A percentile compares a stretch with the other conserved stretches of the same genome.
phyloP scores from a whole-genome alignment of 2,888 invertebrate genomes.

The Coelogynopora nodosa region DNA sequence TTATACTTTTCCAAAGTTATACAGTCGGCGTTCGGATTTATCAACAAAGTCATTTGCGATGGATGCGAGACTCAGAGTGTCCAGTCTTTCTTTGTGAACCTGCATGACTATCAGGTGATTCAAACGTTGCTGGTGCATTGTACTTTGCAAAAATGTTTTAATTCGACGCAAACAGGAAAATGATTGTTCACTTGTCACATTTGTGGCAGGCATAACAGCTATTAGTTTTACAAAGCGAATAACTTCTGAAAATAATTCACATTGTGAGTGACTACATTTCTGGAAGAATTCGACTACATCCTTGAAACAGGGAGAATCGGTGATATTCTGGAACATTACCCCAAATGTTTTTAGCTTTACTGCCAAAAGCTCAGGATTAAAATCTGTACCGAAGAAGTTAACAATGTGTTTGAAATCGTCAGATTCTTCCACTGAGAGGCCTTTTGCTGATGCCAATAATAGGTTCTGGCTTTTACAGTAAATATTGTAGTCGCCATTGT shows the following conservation, averaged over 20 bases:
- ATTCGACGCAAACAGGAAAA: constrained; percentile 24
- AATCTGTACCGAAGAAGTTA: constrained; percentile 27
- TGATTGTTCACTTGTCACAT: neutral
- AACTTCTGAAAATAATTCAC: constrained; percentile 31
- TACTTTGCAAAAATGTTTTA: constrained; percentile 13
- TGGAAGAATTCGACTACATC: constrained; percentile 28
- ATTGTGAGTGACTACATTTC: constrained; percentile 28
- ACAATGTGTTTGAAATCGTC: constrained; percentile 25
- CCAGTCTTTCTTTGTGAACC: constrained; percentile 31
- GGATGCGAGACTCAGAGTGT: constrained; percentile 24
- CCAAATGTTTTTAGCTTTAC: constrained; percentile 26
- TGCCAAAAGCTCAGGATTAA: constrained; percentile 27
- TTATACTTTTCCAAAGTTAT: constrained; percentile 31
- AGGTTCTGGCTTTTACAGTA: constrained; percentile 31
- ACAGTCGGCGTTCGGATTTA: constrained; percentile 31
- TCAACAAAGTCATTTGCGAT: constrained; percentile 29
- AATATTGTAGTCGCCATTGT: constrained; percentile 20
- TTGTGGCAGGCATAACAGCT: constrained; percentile 23
- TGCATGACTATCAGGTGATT: constrained; percentile 20
- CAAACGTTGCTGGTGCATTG: constrained; percentile 19
- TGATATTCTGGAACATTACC: constrained; percentile 31
- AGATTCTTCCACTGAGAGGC: constrained; percentile 27
- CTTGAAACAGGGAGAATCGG: constrained; percentile 27
- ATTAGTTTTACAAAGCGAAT: constrained; percentile 28
- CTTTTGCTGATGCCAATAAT: constrained; percentile 19